Evolutionary conservation across 2,888 invertebrate genomes (phyloP).

Genomic region (Tupiocoris notatus): DNA sequence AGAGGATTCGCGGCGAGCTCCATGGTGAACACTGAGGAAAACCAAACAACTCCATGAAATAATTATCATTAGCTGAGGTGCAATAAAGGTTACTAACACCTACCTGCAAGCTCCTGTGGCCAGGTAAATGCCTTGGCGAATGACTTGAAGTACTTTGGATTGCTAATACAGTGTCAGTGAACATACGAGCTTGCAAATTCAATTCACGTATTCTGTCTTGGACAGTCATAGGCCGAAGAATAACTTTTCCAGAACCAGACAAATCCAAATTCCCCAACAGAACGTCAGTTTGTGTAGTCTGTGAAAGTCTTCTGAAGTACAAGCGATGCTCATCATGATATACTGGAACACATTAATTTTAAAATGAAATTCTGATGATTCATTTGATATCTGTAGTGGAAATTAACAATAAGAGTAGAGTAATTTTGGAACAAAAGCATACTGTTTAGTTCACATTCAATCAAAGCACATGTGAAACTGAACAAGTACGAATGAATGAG

Average conservation of each 20-base stretch:
- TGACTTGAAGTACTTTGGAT: constrained; percentile 52
- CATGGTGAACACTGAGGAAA: constrained; percentile 55
- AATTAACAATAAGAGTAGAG: too few species aligned
- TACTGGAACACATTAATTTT: constrained; percentile 49
- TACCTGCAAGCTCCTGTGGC: constrained; percentile 53
- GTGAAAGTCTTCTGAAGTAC: constrained; percentile 55
- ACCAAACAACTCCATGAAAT: neutral
- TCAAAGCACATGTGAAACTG: too few species aligned
- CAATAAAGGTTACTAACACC: neutral
- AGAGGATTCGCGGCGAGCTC: constrained; percentile 57
- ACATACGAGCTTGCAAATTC: constrained; percentile 56
- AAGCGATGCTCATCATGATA: constrained; percentile 54
- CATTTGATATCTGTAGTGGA: too few species aligned
- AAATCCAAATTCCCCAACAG: constrained; percentile 55
- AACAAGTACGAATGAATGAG: too few species aligned
- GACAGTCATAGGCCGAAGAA: constrained; percentile 54
- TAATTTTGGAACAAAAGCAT: too few species aligned
- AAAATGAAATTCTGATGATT: too few species aligned
- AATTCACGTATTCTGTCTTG: constrained; percentile 57
- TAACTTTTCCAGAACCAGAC: constrained; percentile 53
- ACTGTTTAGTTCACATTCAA: too few species aligned
- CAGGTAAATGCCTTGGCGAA: constrained; percentile 51
- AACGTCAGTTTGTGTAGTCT: constrained; percentile 57
- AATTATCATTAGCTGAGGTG: neutral
- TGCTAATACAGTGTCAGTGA: constrained; percentile 56